phyloP scores from a whole-genome alignment of 2,888 invertebrate genomes.

The Microplitis deprimator region DNA sequence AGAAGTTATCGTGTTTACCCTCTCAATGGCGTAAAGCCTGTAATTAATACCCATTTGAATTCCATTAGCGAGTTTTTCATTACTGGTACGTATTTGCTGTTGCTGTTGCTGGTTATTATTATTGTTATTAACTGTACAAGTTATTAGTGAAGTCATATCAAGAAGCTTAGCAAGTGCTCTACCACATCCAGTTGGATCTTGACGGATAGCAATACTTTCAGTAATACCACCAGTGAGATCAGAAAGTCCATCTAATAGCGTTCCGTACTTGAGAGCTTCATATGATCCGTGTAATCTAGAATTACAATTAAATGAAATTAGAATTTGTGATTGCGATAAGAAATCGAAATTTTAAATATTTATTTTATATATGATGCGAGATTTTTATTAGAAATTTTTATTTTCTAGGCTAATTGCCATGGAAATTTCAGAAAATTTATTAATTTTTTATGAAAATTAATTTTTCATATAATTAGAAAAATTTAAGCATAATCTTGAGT shows the following conservation, averaged over 20 bases:
- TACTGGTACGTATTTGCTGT: slow-evolving; percentile 73
- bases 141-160: slow-evolving; percentile 88
- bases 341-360: slow-evolving; percentile 25
- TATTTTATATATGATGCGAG: neutral
- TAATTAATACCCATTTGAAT: slow-evolving; percentile 87
- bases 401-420: neutral
- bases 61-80: slow-evolving; percentile 80
- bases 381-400: slow-evolving; percentile 22
- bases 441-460: no score
- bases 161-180: slow-evolving; percentile 80
- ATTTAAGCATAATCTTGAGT: no score
- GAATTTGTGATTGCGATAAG: slow-evolving; percentile 24
- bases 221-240: slow-evolving; percentile 93
- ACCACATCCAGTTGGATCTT: slow-evolving; percentile 80
- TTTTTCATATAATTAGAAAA: no score
- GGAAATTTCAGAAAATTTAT: no score
- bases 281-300: slow-evolving; percentile 91
- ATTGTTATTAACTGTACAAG: slow-evolving; percentile 79
- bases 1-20: slow-evolving; percentile 72
- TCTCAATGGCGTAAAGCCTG: slow-evolving; percentile 81
- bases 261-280: slow-evolving; percentile 94
- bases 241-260: slow-evolving; percentile 87
- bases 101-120: slow-evolving; percentile 30
- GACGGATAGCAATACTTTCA: slow-evolving; percentile 82
- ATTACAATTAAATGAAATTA: slow-evolving; percentile 42